phyloP scores from a whole-genome alignment of 1,140 invertebrate species.

The Tachypleus tridentatus region DNA sequence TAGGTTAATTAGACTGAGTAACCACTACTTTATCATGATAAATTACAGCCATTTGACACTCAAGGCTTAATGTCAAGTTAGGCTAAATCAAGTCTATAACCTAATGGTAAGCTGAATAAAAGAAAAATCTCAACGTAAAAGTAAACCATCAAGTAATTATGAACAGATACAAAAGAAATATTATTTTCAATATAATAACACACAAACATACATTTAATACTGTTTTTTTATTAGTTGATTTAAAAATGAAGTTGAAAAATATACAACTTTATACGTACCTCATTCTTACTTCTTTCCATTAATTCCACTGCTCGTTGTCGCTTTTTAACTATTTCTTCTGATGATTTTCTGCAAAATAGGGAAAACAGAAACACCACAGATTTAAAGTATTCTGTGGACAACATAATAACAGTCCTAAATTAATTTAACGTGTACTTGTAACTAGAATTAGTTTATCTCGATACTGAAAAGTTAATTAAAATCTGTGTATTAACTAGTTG shows the following conservation, averaged over 20 bases:
- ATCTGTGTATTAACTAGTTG: too few relatives aligned
- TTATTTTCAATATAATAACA: neutral
- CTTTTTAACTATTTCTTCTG: constrained; percentile 45
- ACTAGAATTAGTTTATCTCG: neutral
- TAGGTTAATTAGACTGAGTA: too few relatives aligned
- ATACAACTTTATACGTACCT: constrained; percentile 7
- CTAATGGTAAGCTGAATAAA: too few relatives aligned
- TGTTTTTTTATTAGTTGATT: constrained; percentile 9
- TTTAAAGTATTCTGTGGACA: neutral
- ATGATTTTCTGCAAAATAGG: constrained; percentile 25
- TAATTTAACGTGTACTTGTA: neutral
- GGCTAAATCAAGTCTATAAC: too few relatives aligned
- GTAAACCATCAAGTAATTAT: too few relatives aligned
- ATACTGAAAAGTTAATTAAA: too few relatives aligned
- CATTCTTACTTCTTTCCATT: constrained; percentile 32
- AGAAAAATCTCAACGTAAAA: too few relatives aligned
- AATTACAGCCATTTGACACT: too few relatives aligned
- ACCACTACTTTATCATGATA: too few relatives aligned
- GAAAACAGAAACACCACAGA: neutral
- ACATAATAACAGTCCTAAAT: neutral
- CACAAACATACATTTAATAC: constrained; percentile 1
- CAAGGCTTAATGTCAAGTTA: too few relatives aligned
- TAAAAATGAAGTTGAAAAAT: constrained; percentile 2
- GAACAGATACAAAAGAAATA: too few relatives aligned
- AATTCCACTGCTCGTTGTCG: constrained; percentile 53